These are phyloP conservation scores for Idaea biselata DNA, from an alignment of 2,888 invertebrate genomes.

Conservation along the genomic window DNA sequence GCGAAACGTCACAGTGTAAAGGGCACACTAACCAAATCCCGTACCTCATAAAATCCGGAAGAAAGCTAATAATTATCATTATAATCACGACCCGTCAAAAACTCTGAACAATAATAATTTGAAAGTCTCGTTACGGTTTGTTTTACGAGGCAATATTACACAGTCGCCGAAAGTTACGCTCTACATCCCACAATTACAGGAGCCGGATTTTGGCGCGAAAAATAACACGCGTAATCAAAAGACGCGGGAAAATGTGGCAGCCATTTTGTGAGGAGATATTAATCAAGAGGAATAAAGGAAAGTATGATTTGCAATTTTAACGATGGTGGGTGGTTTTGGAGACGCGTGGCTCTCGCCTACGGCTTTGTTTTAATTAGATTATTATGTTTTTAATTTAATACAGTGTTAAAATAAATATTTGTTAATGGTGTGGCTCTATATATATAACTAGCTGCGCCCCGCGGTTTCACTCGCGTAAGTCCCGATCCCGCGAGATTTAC, in stretches of 20 bases:
- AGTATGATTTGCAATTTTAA: slow-evolving; percentile 36
- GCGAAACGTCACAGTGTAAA: too few species aligned
- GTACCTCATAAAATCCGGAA: background rate
- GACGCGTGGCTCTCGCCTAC: slow-evolving; percentile 3
- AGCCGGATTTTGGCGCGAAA: slow-evolving; percentile 26
- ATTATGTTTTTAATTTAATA: background rate
- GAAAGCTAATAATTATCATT: slow-evolving; percentile 2
- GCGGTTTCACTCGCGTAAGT: too few species aligned
- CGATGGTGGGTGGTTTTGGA: slow-evolving; percentile 11
- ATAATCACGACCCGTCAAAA: slow-evolving; percentile 3
- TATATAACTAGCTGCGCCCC: too few species aligned
- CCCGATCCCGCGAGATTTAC: too few species aligned
- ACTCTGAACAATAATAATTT: slow-evolving; percentile 2
- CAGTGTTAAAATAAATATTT: background rate
- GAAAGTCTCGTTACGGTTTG: background rate
- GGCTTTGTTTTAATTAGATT: background rate
- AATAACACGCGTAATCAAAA: slow-evolving; percentile 27
- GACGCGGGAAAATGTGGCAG: slow-evolving; percentile 29
- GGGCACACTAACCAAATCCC: background rate
- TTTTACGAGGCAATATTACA: slow-evolving; percentile 3
- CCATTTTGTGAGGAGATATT: slow-evolving; percentile 32
- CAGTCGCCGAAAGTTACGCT: slow-evolving; percentile 7
- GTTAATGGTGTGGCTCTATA: too few species aligned
- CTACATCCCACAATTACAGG: slow-evolving; percentile 17
- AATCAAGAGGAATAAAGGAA: slow-evolving; percentile 33